phyloP scores from a whole-genome alignment of 1,140 invertebrate species.

The Bactericera cockerelli region DNA sequence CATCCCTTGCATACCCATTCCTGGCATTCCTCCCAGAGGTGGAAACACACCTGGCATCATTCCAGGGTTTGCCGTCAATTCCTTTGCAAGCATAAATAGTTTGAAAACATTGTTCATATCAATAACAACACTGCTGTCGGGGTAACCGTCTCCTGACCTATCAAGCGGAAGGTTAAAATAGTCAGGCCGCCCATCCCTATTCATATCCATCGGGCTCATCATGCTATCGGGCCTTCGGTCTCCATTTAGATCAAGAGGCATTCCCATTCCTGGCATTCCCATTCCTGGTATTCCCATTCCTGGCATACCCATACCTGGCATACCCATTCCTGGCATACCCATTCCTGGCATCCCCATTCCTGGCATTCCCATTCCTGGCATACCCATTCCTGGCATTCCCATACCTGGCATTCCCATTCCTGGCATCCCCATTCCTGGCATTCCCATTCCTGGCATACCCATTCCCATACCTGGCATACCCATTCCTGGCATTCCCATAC shows the following conservation, averaged over 20 bases:
- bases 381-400: neutral
- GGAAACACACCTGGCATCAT: neutral
- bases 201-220: neutral
- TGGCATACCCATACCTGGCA: neutral
- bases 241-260: neutral
- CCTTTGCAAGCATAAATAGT: neutral
- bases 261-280: neutral
- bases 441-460: neutral
- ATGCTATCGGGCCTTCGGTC: neutral
- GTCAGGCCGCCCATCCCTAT: neutral
- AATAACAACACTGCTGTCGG: neutral
- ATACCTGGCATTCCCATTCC: neutral
- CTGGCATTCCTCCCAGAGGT: neutral
- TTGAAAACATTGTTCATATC: neutral
- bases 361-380: neutral
- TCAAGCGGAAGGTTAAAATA: neutral
- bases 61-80: neutral
- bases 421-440: neutral
- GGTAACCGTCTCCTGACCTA: neutral
- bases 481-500: neutral
- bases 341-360: slow-evolving; percentile 2
- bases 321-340: neutral
- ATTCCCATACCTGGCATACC: neutral
- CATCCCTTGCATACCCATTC: neutral
- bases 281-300: neutral